Evolutionary conservation across 1,140 invertebrate species (phyloP).

Genomic region (Drosophila sulfurigaster): DNA sequence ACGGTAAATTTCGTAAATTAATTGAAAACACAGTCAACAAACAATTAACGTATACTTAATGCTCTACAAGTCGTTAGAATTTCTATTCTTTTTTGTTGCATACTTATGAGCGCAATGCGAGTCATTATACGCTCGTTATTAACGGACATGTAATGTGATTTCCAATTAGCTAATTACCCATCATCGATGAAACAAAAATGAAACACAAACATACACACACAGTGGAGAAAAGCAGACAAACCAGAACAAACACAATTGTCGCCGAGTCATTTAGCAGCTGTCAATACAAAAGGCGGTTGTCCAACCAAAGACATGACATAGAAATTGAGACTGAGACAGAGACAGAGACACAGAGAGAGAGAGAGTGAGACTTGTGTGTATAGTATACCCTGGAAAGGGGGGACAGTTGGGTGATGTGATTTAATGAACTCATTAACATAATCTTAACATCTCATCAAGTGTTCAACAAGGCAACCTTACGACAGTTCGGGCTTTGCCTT

Average conservation of each 20-base stretch:
- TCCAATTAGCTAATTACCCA: conserved; percentile 37
- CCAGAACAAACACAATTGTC: conserved; percentile 23
- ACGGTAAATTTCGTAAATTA: neutral
- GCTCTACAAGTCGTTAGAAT: neutral
- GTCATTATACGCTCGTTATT: conserved; percentile 11
- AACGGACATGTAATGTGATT: conserved; percentile 15
- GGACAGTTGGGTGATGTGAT: conserved; percentile 53
- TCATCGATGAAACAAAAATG: conserved; percentile 26
- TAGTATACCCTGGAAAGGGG: neutral
- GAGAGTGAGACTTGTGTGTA: neutral
- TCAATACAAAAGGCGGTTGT: conserved; percentile 19
- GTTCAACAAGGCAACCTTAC: conserved; percentile 61
- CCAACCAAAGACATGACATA: too few species aligned
- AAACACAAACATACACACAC: conserved; percentile 5
- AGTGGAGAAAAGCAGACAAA: conserved; percentile 3
- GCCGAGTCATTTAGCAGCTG: conserved; percentile 38
- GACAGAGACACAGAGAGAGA: neutral
- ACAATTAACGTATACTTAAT: neutral
- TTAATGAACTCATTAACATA: conserved; percentile 83
- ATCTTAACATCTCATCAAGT: conserved; percentile 81
- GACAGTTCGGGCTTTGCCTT: conserved; percentile 27
- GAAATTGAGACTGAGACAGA: neutral
- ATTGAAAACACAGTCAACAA: neutral
- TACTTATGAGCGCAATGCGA: conserved; percentile 2
- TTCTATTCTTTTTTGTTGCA: neutral